Percentiles rank a stretch among this genome's conserved stretches.
These are phyloP conservation scores for Chlorodrepanis virens DNA, from an alignment of 2,113 vertebrate species.

Conservation along the genomic window DNA sequence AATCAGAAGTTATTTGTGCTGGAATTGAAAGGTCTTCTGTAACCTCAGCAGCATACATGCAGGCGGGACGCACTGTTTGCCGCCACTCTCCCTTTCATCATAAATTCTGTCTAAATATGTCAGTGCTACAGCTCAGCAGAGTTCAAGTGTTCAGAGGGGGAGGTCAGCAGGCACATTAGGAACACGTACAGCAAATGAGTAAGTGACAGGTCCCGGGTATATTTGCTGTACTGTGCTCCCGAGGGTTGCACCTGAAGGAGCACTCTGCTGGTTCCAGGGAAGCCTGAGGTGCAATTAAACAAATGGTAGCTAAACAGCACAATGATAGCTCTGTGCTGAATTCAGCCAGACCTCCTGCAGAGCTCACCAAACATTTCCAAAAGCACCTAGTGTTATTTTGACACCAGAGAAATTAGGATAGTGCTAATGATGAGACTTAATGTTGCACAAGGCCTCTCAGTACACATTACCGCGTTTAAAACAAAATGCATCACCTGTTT, in stretches of 20 bases:
- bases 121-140: background rate
- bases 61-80: background rate
- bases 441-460: background rate
- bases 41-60: accelerated
- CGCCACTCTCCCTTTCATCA: background rate
- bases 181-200: background rate
- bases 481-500: background rate
- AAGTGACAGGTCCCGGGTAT: background rate
- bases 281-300: background rate
- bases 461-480: background rate
- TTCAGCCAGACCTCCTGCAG: background rate
- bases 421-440: background rate
- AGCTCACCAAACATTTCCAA: background rate
- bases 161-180: background rate
- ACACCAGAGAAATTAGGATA: background rate
- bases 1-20: background rate
- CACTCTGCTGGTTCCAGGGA: background rate
- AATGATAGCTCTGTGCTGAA: background rate
- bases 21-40: background rate
- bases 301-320: background rate
- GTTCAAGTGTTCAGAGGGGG: background rate
- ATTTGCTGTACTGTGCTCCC: background rate
- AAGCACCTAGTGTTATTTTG: background rate
- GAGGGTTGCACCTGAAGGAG: background rate
- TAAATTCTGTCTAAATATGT: background rate